phyloP scores from a whole-genome alignment of 2,797 vertebrate genomes.

The Hemitrygon akajei region DNA sequence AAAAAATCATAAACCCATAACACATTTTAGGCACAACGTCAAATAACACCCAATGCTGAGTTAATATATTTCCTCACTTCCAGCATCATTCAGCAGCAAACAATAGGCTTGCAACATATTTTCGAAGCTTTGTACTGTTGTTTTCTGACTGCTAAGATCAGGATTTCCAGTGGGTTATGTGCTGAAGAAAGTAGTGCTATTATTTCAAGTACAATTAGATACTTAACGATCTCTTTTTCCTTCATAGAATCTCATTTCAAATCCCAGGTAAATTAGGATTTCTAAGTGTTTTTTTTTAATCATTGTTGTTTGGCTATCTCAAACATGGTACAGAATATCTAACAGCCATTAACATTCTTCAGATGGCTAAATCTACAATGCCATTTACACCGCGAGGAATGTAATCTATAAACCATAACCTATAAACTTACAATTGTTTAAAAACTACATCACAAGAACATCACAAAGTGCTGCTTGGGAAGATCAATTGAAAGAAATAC shows the following conservation, averaged over 20 bases:
- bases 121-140: neutral
- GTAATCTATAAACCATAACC: too few relatives aligned
- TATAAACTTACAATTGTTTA: neutral
- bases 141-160: neutral
- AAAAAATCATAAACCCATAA: neutral
- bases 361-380: neutral
- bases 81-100: neutral
- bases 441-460: neutral
- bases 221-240: neutral
- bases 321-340: too few relatives aligned
- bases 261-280: neutral
- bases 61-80: neutral
- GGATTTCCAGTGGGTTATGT: neutral
- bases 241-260: neutral
- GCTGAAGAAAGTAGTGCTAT: neutral
- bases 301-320: neutral
- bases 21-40: neutral
- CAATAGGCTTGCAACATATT: neutral
- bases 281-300: neutral
- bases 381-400: neutral
- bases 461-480: too few relatives aligned
- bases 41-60: neutral
- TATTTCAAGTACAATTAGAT: neutral
- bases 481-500: too few relatives aligned
- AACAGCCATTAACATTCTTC: neutral